Base-by-base conservation (phyloP, 2,113 vertebrate genomes). In the Pterophyllum scalare region DNA sequence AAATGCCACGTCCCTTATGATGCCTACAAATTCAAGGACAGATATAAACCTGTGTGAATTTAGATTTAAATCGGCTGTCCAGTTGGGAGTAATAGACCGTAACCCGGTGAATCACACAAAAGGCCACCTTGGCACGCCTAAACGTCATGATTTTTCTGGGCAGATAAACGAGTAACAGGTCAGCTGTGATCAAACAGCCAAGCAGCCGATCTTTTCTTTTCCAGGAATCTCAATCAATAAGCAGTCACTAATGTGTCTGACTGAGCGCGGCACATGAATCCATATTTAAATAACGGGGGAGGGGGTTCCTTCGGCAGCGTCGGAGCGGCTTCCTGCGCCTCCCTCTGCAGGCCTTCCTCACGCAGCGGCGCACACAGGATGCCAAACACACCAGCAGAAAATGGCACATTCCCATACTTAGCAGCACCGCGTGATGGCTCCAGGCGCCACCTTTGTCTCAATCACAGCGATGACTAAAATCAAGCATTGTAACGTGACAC, bases 391-490 rank as follows among this genome's bases (percentile, higher is more conserved):
- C 83, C 90, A 92, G 89, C 92, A 93, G 90, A 88, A 94, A 92
- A 94, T 92, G 92, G 94, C 94, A 94, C 91, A 90, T 94, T 92
- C 88, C 87, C 87, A 91, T 70, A 88, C 89, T 93, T 82, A 88
- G 93, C 77, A 79, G 85, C 89, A 78, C 70, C 76, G 87, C 91
- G 86, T 77, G 90, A 94, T 91, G 91, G 93, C 95, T 94, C 76
- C 88, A 83, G 95, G 94, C 95, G 17, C 92, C 91, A 96, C 94
- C 94, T 95, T 96, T 95, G 94, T 96, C 89, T 96, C 91, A 86
- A 94, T 94, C 92, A 87, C 83, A 79, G 93, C 89, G 90, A 93
- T 91, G 94, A 96, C 93, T 94, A 93, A 94, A 95, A 95, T 93
- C 88, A 79, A 79, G 90, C 91, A 94, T 95, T 95, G 95, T 96